phyloP scores from a whole-genome alignment of 2,113 vertebrate species.

The Nymphicus hollandicus region DNA sequence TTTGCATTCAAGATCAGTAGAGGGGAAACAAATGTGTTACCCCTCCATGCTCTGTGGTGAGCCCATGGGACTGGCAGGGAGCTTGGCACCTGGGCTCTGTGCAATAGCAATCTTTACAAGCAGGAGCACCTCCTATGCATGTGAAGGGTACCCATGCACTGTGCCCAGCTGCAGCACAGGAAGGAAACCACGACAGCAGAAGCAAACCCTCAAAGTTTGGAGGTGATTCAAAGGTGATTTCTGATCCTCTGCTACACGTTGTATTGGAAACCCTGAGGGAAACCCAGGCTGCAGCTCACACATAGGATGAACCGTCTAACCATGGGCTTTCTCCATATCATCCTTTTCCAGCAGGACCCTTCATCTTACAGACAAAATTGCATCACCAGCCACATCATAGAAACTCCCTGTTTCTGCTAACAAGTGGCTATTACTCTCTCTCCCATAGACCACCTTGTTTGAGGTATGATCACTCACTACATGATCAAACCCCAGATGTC shows the following conservation, averaged over 20 bases:
- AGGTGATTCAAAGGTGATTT: background rate
- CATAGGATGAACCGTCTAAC: background rate
- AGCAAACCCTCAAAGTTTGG: background rate
- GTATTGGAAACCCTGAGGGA: background rate
- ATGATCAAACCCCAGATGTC: background rate
- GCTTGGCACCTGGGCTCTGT: background rate
- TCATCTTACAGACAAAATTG: background rate
- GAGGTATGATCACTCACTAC: background rate
- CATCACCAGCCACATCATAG: background rate
- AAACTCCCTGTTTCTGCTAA: background rate
- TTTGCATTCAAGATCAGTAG: background rate
- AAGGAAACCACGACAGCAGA: background rate
- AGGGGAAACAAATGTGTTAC: background rate
- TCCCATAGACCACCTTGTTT: background rate
- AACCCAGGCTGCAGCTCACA: background rate
- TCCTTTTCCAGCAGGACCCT: background rate
- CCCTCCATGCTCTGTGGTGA: background rate
- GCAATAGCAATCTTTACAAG: background rate
- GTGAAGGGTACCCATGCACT: background rate
- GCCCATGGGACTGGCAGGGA: rapidly evolving
- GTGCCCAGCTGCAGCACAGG: background rate
- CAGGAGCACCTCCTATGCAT: background rate
- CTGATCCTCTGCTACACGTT: background rate
- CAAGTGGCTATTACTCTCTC: background rate
- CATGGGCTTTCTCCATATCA: background rate